A percentile compares a stretch with the other conserved stretches of the same genome.
Evolutionary conservation across 2,113 vertebrate species (phyloP).

Genomic region (Pangasianodon gigas): DNA sequence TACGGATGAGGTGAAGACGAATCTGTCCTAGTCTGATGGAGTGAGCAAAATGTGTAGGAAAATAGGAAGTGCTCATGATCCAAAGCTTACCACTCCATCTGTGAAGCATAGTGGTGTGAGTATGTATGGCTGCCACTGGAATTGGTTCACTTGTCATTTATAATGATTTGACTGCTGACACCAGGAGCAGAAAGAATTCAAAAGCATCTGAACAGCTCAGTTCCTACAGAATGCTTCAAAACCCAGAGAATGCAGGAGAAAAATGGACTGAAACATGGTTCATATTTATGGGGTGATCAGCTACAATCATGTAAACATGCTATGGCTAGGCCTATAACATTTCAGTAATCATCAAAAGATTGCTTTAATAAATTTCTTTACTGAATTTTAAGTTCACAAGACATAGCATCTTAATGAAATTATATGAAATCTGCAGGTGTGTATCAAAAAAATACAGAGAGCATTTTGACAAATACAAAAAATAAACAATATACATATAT

Average conservation of each 20-base stretch:
- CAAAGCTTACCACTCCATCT: constrained; percentile 8
- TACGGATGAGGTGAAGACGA: neutral
- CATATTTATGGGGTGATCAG: neutral
- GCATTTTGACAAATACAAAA: too few species aligned
- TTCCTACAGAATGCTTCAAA: neutral
- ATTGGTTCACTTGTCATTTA: constrained; percentile 3
- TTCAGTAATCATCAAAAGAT: neutral
- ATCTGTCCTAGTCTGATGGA: neutral
- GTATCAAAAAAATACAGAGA: neutral
- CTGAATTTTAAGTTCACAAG: neutral
- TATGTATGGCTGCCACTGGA: neutral
- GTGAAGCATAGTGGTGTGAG: neutral
- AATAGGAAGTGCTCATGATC: neutral
- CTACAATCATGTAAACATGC: neutral
- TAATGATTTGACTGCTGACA: constrained; percentile 1
- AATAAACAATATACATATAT: neutral
- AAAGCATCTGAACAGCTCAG: neutral
- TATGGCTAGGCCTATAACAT: neutral
- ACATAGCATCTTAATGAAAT: neutral
- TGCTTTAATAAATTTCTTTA: neutral
- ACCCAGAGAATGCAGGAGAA: neutral
- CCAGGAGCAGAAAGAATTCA: neutral
- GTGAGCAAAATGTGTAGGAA: neutral
- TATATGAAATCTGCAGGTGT: neutral
- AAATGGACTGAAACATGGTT: neutral